Evolutionary conservation across 2,113 vertebrate genomes (phyloP), one percentile per base, ranked within the genome.

Genomic region (Callocephalon fimbriatum): DNA sequence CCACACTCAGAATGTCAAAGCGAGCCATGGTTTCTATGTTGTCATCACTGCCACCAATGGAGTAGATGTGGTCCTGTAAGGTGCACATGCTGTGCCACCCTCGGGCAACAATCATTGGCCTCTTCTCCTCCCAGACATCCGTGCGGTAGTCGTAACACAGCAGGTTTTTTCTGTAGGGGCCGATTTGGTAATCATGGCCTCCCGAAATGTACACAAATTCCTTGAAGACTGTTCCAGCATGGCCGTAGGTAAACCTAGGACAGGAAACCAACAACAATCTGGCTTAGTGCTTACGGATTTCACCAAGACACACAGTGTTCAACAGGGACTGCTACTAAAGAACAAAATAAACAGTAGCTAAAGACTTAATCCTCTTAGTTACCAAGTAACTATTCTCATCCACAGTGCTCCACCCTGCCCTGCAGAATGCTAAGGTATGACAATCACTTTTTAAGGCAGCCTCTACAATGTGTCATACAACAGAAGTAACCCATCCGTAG

Each of bases 51-150:
- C 99, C 99, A 0, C 99, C 99, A 0, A 99, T 98, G 83, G 98
- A 98, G 62, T 99, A 99, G 96, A 99, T 98, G 22, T 92, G 98
- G 90, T 99, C 98, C 31, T 97, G 97, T 45, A 99, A 94, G 67
- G 99, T 99, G 56, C 99, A 99, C 99, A 99, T 99, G 97, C 99
- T 99, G 98, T 99, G 99, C 99, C 99, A 99, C 26, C 99, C 99
- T 0, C 99, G 98, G 1, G 99, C 99, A 1, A 98, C 97, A 25
- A 97, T 97, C 99, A 99, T 99, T 9, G 99, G 97, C 93, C 98
- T 98, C 48, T 98, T 98, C 86, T 99, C 99, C 74, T 97, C 97
- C 99, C 99, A 99, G 8, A 97, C 95, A 2, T 99, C 98, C 0
- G 96, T 98, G 38, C 97, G 96, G 26, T 98, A 97, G 37, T 99